phyloP scores from a whole-genome alignment of 2,797 vertebrate species.

The Bradypodion ventrale region DNA sequence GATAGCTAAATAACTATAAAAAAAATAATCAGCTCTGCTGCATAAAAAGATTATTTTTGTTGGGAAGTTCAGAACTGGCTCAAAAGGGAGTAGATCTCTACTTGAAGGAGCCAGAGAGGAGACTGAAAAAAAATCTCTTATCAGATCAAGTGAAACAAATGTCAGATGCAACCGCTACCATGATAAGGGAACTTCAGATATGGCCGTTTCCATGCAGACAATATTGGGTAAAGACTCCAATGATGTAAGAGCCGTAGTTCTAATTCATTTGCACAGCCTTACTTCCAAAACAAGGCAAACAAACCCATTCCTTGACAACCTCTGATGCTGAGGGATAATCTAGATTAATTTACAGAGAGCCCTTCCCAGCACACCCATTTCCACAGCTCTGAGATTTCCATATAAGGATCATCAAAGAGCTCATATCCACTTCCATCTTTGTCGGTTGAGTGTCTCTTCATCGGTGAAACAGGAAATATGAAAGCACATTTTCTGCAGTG shows the following conservation, averaged over 20 bases:
- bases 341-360: too few species aligned
- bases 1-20: background rate
- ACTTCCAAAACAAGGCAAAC: background rate
- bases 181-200: background rate
- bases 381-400: background rate
- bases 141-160: background rate
- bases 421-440: background rate
- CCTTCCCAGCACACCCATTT: background rate
- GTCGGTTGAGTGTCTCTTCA: too few species aligned
- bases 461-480: background rate
- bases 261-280: background rate
- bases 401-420: too few species aligned
- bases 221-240: too few species aligned
- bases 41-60: background rate
- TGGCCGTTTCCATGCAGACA: background rate
- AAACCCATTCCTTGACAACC: background rate
- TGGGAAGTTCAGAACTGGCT: background rate
- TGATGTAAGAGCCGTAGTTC: background rate
- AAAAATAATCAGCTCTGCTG: background rate
- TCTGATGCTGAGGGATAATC: background rate
- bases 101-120: background rate
- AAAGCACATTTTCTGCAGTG: background rate
- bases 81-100: background rate
- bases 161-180: background rate
- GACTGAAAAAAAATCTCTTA: background rate